Evolutionary conservation across 2,113 vertebrate genomes (phyloP), one percentile per base, ranked within the genome.

Genomic region (Orcinus orca): DNA sequence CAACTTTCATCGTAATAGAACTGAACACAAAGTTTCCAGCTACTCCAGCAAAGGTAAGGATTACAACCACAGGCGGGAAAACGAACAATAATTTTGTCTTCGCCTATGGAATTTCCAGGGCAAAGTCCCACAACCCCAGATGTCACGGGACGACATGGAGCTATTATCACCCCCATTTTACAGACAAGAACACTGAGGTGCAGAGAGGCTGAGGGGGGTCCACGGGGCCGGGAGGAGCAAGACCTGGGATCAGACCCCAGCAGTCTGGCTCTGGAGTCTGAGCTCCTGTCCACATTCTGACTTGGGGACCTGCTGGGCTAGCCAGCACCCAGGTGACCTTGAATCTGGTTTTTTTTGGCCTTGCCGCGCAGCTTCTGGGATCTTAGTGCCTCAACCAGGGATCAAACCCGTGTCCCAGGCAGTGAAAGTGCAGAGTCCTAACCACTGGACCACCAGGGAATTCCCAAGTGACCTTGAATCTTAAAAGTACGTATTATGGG

Each of bases 1-100:
- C 33, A 53, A 38, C 21, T 65, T 65, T 97, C 95, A 92, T 97
- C 93, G 94, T 73, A 90, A 97, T 97, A 97, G 98, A 95, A 76
- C 85, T 86, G 90, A 62, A 71, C 77, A 73, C 71, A 89, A 93
- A 62, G 70, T 21, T 74, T 44, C 5, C 21, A n/a, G 70, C 38
- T 10, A 23, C 70, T 15, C 3, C 14, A n/a, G 44, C 20, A 8
- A n/a, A 88, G 41, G 38, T 11, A 17, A 47, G 20, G 23, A 18
- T 2, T 55, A 38, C 17, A 38, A 23, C n/a, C 23, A 9, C 79
- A 18, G 23, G n/a, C 5, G 55, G 33, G 1, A 13, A 53, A 33
- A 79, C 36, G 50, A 20, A 23, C 36, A 81, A 38, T 25, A 60
- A n/a, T 14, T 17, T 60, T 41, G 79, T 38, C 58, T 81, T 15